Evolutionary conservation across 2,888 invertebrate species (phyloP).

Genomic region (Chesias legatella): DNA sequence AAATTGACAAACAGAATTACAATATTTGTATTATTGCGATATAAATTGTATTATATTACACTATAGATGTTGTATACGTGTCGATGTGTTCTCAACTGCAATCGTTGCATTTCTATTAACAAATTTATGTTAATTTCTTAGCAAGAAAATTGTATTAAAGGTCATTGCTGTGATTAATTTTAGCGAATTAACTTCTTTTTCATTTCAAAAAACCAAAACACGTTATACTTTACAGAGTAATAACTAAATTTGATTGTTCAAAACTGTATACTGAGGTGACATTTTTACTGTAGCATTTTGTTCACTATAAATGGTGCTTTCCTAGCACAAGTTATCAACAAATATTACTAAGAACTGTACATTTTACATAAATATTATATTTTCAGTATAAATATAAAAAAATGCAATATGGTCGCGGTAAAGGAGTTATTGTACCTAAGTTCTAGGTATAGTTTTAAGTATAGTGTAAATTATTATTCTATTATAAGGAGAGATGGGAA

Average conservation of each 20-base stretch:
- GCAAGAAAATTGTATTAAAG: slow-evolving; percentile 15
- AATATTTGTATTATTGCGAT: slow-evolving; percentile 58
- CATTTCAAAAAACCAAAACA: slow-evolving; percentile 18
- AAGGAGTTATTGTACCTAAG: slow-evolving; percentile 52
- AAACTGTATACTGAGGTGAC: slow-evolving; percentile 35
- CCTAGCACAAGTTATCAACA: slow-evolving; percentile 42
- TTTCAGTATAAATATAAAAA: slow-evolving; percentile 54
- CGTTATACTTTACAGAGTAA: background rate
- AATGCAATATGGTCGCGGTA: slow-evolving; percentile 70
- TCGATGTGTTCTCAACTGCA: slow-evolving; percentile 31
- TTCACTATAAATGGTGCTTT: slow-evolving; percentile 38
- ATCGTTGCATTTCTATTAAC: slow-evolving; percentile 48
- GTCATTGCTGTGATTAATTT: slow-evolving; percentile 63
- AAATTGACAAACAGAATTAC: slow-evolving; percentile 66
- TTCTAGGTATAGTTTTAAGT: slow-evolving; percentile 58
- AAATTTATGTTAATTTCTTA: slow-evolving; percentile 68
- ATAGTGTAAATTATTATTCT: slow-evolving; percentile 77
- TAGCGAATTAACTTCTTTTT: slow-evolving; percentile 58
- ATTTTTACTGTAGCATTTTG: slow-evolving; percentile 22
- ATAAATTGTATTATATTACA: slow-evolving; percentile 57
- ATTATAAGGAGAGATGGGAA: slow-evolving; percentile 72
- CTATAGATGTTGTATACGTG: slow-evolving; percentile 57
- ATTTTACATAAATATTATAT: slow-evolving; percentile 52
- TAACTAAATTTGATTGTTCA: slow-evolving; percentile 27
- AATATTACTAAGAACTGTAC: slow-evolving; percentile 41